Percentiles rank a stretch among this genome's conserved stretches.
Conservation (phyloP, 2,888 invertebrate species). For the Leucozona laternaria region DNA sequence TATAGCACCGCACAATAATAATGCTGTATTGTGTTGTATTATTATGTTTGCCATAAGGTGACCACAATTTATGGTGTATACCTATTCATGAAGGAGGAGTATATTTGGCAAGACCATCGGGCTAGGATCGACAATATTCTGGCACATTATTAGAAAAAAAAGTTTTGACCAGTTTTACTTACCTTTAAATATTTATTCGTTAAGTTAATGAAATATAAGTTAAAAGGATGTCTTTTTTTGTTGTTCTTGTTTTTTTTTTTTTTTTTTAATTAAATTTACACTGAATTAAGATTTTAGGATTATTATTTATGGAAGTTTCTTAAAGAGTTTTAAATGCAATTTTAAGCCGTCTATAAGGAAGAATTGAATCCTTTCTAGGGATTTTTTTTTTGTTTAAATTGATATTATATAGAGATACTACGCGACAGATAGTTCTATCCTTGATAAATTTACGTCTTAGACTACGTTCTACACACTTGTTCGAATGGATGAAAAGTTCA, state of each 20-base stretch:
- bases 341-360: conserved; percentile 30
- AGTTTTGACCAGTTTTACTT: conserved; percentile 32
- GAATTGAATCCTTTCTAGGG: conserved; percentile 22
- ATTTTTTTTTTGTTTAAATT: conserved; percentile 40
- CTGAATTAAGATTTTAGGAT: conserved; percentile 17
- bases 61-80: conserved; percentile 54
- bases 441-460: conserved; percentile 67
- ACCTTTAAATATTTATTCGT: conserved; percentile 44
- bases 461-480: conserved; percentile 74
- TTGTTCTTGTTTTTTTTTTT: not conserved
- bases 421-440: conserved; percentile 65
- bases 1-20: conserved; percentile 21
- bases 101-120: conserved; percentile 36
- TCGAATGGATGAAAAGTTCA: conserved; percentile 73
- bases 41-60: conserved; percentile 57
- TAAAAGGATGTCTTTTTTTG: conserved; percentile 1
- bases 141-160: conserved; percentile 10
- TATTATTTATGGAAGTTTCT: not conserved
- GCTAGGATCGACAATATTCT: not conserved
- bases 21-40: conserved; percentile 25
- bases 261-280: not conserved
- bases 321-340: conserved; percentile 8
- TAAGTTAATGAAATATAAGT: not conserved
- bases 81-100: conserved; percentile 15
- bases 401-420: conserved; percentile 54